phyloP scores from a whole-genome alignment of 2,113 vertebrate genomes.

The Galemys pyrenaicus region DNA sequence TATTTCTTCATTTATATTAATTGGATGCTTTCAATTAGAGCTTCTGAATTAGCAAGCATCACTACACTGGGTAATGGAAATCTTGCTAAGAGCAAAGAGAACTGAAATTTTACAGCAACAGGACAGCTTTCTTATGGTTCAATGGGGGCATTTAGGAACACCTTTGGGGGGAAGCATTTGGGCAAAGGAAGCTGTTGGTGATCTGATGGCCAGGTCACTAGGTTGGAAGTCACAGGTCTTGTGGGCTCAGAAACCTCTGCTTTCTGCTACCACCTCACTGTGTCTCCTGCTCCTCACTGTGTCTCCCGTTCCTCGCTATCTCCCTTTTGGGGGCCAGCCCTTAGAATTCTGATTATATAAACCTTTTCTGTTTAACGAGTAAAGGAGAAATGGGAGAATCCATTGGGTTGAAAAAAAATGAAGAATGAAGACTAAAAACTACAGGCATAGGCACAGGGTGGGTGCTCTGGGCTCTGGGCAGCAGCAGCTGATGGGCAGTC shows the following conservation, averaged over 20 bases:
- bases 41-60: not conserved
- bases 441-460: no score
- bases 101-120: not conserved
- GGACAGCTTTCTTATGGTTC: not conserved
- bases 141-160: not conserved
- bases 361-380: not conserved
- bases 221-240: not conserved
- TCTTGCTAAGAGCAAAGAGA: not conserved
- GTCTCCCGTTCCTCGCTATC: not conserved
- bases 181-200: not conserved
- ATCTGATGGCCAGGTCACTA: not conserved
- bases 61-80: not conserved
- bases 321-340: not conserved
- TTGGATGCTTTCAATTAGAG: not conserved
- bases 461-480: not conserved
- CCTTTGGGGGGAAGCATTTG: not conserved
- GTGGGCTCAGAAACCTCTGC: not conserved
- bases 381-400: slow-evolving; percentile 12
- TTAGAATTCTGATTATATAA: not conserved
- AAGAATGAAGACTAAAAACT: not conserved
- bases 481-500: not conserved
- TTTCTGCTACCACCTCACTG: not conserved
- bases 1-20: slow-evolving; percentile 39
- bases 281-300: not conserved
- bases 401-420: not conserved